A percentile compares a stretch with the other conserved stretches of the same genome.
Evolutionary conservation across 2,888 invertebrate species (phyloP).

Genomic region (Noctua pronuba): DNA sequence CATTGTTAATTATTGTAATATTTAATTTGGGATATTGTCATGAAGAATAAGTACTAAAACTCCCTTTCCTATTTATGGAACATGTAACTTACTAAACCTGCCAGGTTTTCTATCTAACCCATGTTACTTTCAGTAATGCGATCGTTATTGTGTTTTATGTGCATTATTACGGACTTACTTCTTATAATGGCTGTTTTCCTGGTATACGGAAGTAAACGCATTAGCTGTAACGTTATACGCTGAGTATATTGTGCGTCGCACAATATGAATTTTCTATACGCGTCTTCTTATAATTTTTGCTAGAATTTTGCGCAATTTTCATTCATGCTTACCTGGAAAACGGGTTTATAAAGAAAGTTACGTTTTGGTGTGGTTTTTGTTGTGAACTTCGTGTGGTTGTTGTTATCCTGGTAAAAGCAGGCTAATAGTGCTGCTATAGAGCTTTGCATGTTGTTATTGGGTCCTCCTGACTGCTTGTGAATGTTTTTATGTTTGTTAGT

Average conservation of each 20-base stretch:
- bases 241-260: conserved; percentile 32
- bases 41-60: not conserved
- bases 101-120: conserved; percentile 42
- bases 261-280: conserved; percentile 15
- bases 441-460: conserved; percentile 62
- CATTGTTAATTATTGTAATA: not conserved
- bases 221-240: conserved; percentile 57
- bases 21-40: not conserved
- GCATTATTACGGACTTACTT: conserved; percentile 53
- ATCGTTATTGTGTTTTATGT: conserved; percentile 56
- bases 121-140: conserved; percentile 53
- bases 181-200: conserved; percentile 61
- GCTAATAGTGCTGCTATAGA: conserved; percentile 40
- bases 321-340: conserved; percentile 28
- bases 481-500: conserved; percentile 15
- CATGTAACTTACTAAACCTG: conserved; percentile 43
- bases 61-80: not conserved
- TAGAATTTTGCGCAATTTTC: conserved; percentile 17
- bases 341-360: conserved; percentile 38
- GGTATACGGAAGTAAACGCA: conserved; percentile 56
- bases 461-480: not conserved
- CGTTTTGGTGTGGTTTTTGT: conserved; percentile 44
- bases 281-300: conserved; percentile 24
- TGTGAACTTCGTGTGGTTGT: conserved; percentile 30
- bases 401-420: conserved; percentile 50